Evolutionary conservation across 2,888 invertebrate genomes (phyloP).

Genomic region (Mactromeris polynyma): DNA sequence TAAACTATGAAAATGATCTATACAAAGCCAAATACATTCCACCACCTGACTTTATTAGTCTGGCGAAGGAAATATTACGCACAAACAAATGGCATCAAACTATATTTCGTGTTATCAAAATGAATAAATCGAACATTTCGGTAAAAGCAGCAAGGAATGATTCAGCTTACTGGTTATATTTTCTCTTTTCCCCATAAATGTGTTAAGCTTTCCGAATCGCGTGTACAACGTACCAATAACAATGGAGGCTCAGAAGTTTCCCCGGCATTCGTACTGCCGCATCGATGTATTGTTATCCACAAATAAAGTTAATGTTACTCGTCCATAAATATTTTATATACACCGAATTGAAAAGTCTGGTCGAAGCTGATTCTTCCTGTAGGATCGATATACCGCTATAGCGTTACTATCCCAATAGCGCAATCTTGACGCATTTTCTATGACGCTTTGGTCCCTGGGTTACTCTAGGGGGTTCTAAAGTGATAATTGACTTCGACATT

Average conservation of each 20-base stretch:
- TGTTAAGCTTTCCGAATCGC: slow-evolving; percentile 28
- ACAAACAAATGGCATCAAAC: neutral
- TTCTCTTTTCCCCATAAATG: slow-evolving; percentile 13
- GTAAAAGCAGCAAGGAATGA: neutral
- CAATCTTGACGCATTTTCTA: slow-evolving; percentile 63
- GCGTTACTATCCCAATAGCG: slow-evolving; percentile 36
- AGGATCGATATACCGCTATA: slow-evolving; percentile 51
- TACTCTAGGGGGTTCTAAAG: slow-evolving; percentile 32
- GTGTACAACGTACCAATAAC: slow-evolving; percentile 24
- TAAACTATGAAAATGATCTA: too few relatives aligned
- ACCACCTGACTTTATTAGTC: neutral
- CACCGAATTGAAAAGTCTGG: slow-evolving; percentile 41
- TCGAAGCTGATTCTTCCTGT: neutral
- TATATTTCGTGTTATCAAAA: neutral
- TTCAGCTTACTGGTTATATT: neutral
- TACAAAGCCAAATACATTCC: too few relatives aligned
- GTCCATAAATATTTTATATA: slow-evolving; percentile 60
- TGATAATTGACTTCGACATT: slow-evolving; percentile 57
- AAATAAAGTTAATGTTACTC: slow-evolving; percentile 49
- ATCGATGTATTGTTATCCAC: slow-evolving; percentile 48
- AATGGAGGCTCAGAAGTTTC: slow-evolving; percentile 5
- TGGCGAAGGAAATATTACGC: neutral
- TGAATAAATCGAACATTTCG: neutral
- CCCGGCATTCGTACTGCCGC: neutral
- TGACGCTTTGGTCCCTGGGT: slow-evolving; percentile 50